Evolutionary conservation across 2,797 vertebrate species (phyloP).

Genomic region (Sebastes diaconus): DNA sequence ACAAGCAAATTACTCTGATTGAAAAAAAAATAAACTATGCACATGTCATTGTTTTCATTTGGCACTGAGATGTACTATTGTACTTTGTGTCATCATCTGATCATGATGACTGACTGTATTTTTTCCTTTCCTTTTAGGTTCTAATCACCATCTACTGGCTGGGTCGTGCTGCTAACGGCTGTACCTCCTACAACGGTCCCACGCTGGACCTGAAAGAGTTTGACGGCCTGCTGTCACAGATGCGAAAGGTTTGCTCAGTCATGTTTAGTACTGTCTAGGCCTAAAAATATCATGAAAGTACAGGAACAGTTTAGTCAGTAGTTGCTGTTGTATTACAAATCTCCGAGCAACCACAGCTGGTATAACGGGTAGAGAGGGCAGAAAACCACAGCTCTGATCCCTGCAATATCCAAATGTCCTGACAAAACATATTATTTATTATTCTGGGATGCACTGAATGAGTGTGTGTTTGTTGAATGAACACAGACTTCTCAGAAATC

Average conservation of each 20-base stretch:
- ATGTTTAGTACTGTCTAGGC: background rate
- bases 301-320: background rate
- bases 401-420: background rate
- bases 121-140: conserved; percentile 82
- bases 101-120: background rate
- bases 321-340: background rate
- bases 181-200: conserved; percentile 90
- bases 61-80: background rate
- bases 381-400: background rate
- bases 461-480: background rate
- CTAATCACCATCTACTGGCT: conserved; percentile 98
- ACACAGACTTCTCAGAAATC: conserved; percentile 13
- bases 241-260: conserved; percentile 90
- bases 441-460: background rate
- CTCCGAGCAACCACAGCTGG: background rate
- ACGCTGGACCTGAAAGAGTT: conserved; percentile 96
- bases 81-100: background rate
- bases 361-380: background rate
- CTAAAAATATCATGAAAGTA: background rate
- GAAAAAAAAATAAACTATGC: background rate
- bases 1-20: background rate
- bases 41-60: background rate
- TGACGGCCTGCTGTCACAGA: conserved; percentile 93
- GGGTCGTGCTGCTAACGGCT: conserved; percentile 93
- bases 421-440: background rate